A percentile compares a stretch with the other conserved stretches of the same genome.
These are phyloP conservation scores for Neopipo cinnamomea DNA, from an alignment of 2,113 vertebrate species.

Conservation along the genomic window DNA sequence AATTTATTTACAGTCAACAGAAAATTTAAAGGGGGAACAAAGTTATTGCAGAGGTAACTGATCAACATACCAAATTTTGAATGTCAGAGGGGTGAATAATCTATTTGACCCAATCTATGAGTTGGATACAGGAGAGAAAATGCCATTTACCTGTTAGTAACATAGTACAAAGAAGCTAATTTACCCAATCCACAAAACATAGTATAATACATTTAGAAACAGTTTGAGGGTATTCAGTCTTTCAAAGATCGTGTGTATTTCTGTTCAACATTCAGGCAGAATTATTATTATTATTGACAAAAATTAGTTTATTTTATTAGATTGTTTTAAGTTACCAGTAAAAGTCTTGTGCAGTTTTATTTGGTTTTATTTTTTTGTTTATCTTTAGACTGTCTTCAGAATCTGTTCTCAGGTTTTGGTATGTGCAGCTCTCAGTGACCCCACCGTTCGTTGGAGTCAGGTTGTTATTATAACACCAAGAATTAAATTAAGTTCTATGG, in stretches of 20 bases:
- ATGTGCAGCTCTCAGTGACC: rapidly evolving
- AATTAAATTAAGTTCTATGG: background rate
- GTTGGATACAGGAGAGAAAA: background rate
- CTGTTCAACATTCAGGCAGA: background rate
- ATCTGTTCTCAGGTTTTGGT: background rate
- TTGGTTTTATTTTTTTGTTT: background rate
- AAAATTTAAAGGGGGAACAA: background rate
- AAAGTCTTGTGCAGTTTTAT: background rate
- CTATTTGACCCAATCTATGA: background rate
- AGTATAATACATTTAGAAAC: background rate
- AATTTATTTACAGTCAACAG: background rate
- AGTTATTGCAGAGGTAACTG: background rate
- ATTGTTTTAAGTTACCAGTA: background rate
- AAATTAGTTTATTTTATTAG: background rate
- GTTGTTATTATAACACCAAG: background rate
- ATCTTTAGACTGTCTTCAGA: background rate
- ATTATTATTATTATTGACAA: background rate
- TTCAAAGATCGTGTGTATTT: background rate
- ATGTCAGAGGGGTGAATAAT: background rate
- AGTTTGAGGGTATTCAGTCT: background rate
- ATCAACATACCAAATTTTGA: background rate
- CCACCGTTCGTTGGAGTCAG: background rate
- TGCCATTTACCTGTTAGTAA: background rate
- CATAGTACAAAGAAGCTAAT: background rate
- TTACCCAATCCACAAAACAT: background rate